Conservation (phyloP, 2,113 vertebrate species). For the Terrapene triunguis region DNA sequence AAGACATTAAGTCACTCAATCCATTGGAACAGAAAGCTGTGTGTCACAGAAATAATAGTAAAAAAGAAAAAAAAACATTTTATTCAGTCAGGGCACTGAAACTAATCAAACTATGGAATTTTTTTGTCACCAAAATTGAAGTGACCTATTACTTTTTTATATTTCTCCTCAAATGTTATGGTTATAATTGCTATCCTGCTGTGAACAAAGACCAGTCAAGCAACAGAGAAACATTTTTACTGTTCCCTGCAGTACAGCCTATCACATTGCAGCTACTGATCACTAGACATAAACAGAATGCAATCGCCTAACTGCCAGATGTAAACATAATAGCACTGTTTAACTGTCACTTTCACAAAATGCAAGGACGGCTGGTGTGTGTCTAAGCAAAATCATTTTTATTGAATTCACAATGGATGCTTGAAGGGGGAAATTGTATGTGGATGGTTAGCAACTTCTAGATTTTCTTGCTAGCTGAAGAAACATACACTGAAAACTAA, state of each 20-base stretch:
- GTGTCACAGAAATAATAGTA: not conserved
- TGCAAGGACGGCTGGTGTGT: slow-evolving; percentile 2
- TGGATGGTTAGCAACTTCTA: not conserved
- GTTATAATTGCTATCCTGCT: not conserved
- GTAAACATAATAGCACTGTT: slow-evolving; percentile 34
- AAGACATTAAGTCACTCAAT: not conserved
- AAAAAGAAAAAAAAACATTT: not conserved
- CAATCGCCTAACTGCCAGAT: slow-evolving; percentile 5
- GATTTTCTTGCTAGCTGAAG: slow-evolving; percentile 10
- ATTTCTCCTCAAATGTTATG: not conserved
- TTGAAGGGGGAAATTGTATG: slow-evolving; percentile 22
- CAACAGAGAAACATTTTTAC: not conserved
- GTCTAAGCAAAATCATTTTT: slow-evolving; percentile 52
- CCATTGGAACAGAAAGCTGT: not conserved
- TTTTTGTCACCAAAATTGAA: slow-evolving; percentile 17
- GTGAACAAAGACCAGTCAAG: slow-evolving; percentile 20
- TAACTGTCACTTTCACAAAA: slow-evolving; percentile 6
- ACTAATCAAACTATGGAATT: not conserved
- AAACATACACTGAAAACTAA: slow-evolving; percentile 27
- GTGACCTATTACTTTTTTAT: not conserved
- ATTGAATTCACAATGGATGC: slow-evolving; percentile 22
- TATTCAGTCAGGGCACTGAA: not conserved
- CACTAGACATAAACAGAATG: not conserved
- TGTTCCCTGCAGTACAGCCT: not conserved
- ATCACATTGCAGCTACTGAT: not conserved